Evolutionary conservation across 2,888 invertebrate species (phyloP).

Genomic region (Druceiella hillmani): DNA sequence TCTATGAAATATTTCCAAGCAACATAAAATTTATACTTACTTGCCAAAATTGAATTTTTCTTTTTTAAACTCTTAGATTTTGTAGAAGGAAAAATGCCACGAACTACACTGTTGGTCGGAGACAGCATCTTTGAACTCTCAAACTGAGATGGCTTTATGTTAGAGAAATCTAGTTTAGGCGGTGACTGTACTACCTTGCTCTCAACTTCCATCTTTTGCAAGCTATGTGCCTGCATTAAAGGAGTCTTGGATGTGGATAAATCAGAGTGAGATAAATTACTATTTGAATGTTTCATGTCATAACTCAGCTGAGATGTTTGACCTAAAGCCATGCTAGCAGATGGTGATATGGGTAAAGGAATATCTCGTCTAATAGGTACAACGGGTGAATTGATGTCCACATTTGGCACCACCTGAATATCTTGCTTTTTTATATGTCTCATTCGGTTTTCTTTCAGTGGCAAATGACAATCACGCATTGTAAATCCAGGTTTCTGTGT

Average conservation of each 20-base stretch:
- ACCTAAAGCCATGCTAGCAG: neutral
- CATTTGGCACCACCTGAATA: conserved; percentile 33
- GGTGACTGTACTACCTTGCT: too few species aligned
- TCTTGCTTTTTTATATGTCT: conserved; percentile 38
- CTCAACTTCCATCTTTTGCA: conserved; percentile 19
- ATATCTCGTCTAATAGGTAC: conserved; percentile 17
- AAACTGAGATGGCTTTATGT: neutral
- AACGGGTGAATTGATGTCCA: conserved; percentile 12
- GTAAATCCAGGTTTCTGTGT: conserved; percentile 24
- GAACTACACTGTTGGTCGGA: conserved; percentile 44
- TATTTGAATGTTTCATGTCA: conserved; percentile 15
- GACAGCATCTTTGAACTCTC: conserved; percentile 29
- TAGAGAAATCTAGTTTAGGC: conserved; percentile 14
- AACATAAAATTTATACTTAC: conserved; percentile 43
- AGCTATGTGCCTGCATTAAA: conserved; percentile 16
- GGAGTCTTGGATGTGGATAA: conserved; percentile 14
- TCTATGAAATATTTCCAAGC: conserved; percentile 6
- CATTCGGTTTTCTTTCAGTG: conserved; percentile 3
- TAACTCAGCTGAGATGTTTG: conserved; percentile 4
- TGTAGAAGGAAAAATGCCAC: conserved; percentile 52
- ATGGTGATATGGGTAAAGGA: conserved; percentile 9
- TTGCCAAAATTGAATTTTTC: conserved; percentile 68
- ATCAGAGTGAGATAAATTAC: conserved; percentile 9
- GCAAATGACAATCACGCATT: conserved; percentile 3
- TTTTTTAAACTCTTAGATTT: conserved; percentile 63